Conservation (phyloP, 2,113 vertebrate species). For the Saccopteryx bilineata region DNA sequence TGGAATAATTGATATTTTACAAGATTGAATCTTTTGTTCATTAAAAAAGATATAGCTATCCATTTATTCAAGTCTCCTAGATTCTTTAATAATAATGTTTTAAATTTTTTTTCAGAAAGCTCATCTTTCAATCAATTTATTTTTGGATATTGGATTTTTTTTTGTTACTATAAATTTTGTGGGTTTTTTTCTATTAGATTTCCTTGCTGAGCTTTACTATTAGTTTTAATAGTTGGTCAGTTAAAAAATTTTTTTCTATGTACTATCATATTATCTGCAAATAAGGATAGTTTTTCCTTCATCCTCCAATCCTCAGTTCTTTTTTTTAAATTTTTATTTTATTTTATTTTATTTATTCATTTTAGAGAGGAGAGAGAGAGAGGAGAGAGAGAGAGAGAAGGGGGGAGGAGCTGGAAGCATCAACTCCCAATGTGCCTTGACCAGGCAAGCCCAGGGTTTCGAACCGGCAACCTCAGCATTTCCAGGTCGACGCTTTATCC, state of each 20-base stretch:
- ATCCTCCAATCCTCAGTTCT: not conserved
- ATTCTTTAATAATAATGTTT: not conserved
- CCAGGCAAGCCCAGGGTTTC: too few species aligned
- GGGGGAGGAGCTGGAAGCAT: too few species aligned
- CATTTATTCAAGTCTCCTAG: slow-evolving; percentile 4
- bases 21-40: not conserved
- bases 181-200: not conserved
- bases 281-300: not conserved
- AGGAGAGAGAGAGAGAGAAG: too few species aligned
- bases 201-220: not conserved
- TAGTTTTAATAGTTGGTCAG: not conserved
- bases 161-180: not conserved
- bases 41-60: not conserved
- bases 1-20: not conserved
- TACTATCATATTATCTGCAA: not conserved
- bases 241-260: not conserved
- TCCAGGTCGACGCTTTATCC: too few species aligned
- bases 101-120: not conserved
- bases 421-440: too few species aligned
- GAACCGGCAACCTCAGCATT: too few species aligned
- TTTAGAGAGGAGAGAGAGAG: too few species aligned
- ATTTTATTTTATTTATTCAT: too few species aligned
- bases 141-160: not conserved
- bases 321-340: too few species aligned
- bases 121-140: not conserved